A percentile compares a stretch with the other conserved stretches of the same genome.
phyloP scores from a whole-genome alignment of 2,113 vertebrate genomes.

The Hemicordylus capensis region DNA sequence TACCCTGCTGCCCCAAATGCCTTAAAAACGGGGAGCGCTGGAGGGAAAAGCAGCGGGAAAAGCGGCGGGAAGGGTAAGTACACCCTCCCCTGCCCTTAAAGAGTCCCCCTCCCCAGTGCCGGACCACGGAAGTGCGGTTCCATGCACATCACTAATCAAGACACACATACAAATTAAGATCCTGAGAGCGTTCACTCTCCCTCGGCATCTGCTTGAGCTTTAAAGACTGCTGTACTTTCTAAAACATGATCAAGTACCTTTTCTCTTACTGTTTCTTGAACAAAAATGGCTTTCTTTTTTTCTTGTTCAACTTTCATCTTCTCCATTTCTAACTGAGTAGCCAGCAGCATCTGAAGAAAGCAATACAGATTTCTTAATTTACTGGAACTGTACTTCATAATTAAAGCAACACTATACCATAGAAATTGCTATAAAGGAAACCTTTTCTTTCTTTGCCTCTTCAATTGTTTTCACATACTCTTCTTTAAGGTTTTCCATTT shows the following conservation, averaged over 20 bases:
- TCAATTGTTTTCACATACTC: constrained; percentile 87
- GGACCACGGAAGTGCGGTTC: too few relatives aligned
- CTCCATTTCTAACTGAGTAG: constrained; percentile 97
- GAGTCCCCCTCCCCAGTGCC: too few relatives aligned
- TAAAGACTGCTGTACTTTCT: too few relatives aligned
- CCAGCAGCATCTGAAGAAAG: constrained; percentile 80
- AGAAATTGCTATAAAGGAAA: constrained; percentile 55
- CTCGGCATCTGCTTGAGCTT: too few relatives aligned
- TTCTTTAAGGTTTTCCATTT: constrained; percentile 90
- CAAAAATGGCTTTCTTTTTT: constrained; percentile 91
- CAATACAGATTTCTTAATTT: constrained; percentile 15
- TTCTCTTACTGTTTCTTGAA: constrained; percentile 92
- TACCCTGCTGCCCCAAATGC: too few relatives aligned
- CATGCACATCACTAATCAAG: too few relatives aligned
- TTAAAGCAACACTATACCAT: not conserved
- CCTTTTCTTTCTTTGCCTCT: constrained; percentile 95
- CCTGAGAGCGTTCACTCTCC: too few relatives aligned
- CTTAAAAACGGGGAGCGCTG: too few relatives aligned
- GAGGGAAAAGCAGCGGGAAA: too few relatives aligned
- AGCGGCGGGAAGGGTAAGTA: too few relatives aligned
- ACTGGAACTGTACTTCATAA: not conserved
- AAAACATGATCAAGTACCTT: constrained; percentile 80
- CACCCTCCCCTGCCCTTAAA: too few relatives aligned
- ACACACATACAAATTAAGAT: too few relatives aligned
- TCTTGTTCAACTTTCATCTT: constrained; percentile 98